Conservation (phyloP, 2,888 invertebrate genomes). For the Cryptus armator region DNA sequence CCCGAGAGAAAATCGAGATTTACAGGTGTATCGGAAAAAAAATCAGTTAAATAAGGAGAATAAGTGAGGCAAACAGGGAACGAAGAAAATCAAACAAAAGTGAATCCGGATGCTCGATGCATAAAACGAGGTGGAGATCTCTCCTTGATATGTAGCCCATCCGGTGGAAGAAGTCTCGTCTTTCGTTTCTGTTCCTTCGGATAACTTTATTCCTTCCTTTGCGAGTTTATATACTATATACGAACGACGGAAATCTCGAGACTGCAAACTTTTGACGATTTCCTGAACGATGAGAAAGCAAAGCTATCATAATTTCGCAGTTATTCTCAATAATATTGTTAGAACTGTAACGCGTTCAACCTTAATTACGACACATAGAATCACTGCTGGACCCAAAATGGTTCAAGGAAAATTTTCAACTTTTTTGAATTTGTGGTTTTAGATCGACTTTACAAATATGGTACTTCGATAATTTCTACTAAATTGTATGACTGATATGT, state of each 20-base stretch:
- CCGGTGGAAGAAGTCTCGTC: conserved; percentile 50
- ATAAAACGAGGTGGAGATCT: conserved; percentile 50
- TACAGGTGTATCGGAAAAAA: not conserved
- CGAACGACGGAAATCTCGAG: conserved; percentile 21
- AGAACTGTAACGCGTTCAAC: not conserved
- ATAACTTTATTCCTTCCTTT: conserved; percentile 27
- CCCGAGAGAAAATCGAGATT: not conserved
- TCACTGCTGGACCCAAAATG: no score
- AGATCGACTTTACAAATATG: no score
- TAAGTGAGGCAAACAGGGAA: not conserved
- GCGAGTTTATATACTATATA: conserved; percentile 12
- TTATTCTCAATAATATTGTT: not conserved
- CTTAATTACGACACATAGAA: no score
- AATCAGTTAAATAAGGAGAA: not conserved
- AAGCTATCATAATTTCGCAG: not conserved
- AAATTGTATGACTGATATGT: no score
- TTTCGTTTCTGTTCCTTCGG: conserved; percentile 34
- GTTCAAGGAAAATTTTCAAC: no score
- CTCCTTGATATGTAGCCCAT: conserved; percentile 47
- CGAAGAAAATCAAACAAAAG: conserved; percentile 16
- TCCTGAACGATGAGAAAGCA: not conserved
- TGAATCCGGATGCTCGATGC: conserved; percentile 32
- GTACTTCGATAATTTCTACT: no score
- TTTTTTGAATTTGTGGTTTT: no score
- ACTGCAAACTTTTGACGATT: not conserved